Percentiles rank a stretch among this genome's conserved stretches.
Evolutionary conservation across 2,113 vertebrate genomes (phyloP).

Genomic region (Pantherophis guttatus): DNA sequence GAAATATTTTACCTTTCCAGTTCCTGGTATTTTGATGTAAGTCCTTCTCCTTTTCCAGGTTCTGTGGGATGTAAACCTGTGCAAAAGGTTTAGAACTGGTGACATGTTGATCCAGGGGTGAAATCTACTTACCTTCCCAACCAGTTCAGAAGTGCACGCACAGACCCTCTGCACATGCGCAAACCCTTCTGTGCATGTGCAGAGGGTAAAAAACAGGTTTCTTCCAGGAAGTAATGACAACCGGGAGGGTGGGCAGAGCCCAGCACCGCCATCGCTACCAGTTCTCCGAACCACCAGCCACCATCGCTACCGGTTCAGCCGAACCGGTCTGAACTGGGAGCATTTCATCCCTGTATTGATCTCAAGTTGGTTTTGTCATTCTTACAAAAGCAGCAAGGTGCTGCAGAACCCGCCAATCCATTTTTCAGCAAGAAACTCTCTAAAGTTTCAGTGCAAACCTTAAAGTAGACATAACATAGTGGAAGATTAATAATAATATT

Average conservation of each 20-base stretch:
- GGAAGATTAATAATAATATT: not conserved
- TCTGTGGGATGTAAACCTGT: not conserved
- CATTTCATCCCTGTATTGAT: not conserved
- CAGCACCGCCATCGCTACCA: no score
- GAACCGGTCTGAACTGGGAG: no score
- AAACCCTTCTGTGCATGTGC: no score
- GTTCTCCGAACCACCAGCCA: no score
- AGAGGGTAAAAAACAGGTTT: no score
- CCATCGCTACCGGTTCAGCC: no score
- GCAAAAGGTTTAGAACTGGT: not conserved
- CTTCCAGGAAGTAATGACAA: no score
- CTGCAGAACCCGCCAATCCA: not conserved
- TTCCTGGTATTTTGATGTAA: not conserved
- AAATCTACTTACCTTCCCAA: no score
- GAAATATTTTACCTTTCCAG: not conserved
- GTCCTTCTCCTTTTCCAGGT: not conserved
- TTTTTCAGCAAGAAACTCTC: not conserved
- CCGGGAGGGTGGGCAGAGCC: no score
- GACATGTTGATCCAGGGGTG: not conserved
- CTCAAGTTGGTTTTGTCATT: not conserved
- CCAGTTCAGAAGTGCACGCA: no score
- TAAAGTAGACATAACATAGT: not conserved
- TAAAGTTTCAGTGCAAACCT: not conserved
- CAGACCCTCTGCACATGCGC: no score
- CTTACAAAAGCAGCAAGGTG: not conserved